A percentile compares a stretch with the other conserved stretches of the same genome.
Evolutionary conservation across 2,797 vertebrate species (phyloP).

Genomic region (Acanthurus tractus): DNA sequence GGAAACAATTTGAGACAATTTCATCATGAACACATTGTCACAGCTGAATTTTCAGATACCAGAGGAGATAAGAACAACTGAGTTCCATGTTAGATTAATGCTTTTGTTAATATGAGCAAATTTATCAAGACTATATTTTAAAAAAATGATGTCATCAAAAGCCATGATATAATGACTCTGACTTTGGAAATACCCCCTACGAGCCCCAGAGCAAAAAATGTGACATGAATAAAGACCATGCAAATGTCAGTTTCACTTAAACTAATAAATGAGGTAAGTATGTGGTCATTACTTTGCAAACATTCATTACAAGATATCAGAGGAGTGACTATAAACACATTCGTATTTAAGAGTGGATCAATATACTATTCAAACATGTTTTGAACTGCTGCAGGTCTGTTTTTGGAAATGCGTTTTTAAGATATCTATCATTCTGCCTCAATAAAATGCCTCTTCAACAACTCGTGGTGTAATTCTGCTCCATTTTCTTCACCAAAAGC

Average conservation of each 20-base stretch:
- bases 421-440: constrained; percentile 25
- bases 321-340: neutral
- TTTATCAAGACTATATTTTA: too few species aligned
- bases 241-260: constrained; percentile 6
- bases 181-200: neutral
- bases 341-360: constrained; percentile 26
- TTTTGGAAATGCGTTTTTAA: constrained; percentile 30
- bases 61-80: too few species aligned
- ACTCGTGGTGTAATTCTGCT: constrained; percentile 56
- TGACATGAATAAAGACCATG: neutral
- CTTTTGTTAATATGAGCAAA: too few species aligned
- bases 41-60: neutral
- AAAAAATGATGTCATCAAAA: too few species aligned
- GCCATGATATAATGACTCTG: too few species aligned
- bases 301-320: constrained; percentile 1
- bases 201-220: neutral
- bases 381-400: neutral
- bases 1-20: too few species aligned
- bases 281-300: neutral
- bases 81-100: too few species aligned
- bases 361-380: constrained; percentile 33
- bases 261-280: constrained; percentile 24
- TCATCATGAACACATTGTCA: too few species aligned
- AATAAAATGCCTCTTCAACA: constrained; percentile 50
- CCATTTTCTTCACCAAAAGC: constrained; percentile 54